Evolutionary conservation across 2,888 invertebrate species (phyloP).

Genomic region (Willowsia nigromaculata): DNA sequence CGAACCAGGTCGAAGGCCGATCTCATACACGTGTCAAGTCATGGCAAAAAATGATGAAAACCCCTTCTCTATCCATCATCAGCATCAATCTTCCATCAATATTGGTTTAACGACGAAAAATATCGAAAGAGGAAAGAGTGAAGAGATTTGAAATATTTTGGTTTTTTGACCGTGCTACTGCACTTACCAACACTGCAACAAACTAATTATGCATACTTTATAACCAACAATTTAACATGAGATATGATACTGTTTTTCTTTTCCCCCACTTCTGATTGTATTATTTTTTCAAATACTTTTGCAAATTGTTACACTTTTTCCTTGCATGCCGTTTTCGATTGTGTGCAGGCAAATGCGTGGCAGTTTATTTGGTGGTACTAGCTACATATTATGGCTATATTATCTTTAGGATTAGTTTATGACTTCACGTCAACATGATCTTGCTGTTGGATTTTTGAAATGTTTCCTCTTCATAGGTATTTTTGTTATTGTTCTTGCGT

Average conservation of each 20-base stretch:
- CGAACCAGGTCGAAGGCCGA: conserved; percentile 66
- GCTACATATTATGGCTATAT: too few relatives aligned
- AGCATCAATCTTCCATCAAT: not conserved
- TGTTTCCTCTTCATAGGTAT: too few relatives aligned
- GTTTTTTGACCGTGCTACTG: not conserved
- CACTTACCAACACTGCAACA: not conserved
- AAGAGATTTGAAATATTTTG: not conserved
- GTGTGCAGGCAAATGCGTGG: too few relatives aligned
- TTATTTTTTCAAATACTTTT: too few relatives aligned
- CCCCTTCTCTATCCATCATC: not conserved
- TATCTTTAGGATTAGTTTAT: too few relatives aligned
- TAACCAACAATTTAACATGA: not conserved
- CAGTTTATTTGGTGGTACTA: too few relatives aligned
- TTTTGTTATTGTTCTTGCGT: not conserved
- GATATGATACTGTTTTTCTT: not conserved
- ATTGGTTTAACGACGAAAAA: not conserved
- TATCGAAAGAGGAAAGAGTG: not conserved
- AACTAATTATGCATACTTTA: not conserved
- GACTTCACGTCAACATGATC: too few relatives aligned
- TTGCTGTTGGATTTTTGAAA: too few relatives aligned
- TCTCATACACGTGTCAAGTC: conserved; percentile 67
- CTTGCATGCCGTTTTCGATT: too few relatives aligned
- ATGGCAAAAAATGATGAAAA: conserved; percentile 27
- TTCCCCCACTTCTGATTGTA: too few relatives aligned
- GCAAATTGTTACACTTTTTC: not conserved